These are phyloP conservation scores for Indicator indicator DNA, from an alignment of 2,113 vertebrate genomes.

Conservation along the genomic window DNA sequence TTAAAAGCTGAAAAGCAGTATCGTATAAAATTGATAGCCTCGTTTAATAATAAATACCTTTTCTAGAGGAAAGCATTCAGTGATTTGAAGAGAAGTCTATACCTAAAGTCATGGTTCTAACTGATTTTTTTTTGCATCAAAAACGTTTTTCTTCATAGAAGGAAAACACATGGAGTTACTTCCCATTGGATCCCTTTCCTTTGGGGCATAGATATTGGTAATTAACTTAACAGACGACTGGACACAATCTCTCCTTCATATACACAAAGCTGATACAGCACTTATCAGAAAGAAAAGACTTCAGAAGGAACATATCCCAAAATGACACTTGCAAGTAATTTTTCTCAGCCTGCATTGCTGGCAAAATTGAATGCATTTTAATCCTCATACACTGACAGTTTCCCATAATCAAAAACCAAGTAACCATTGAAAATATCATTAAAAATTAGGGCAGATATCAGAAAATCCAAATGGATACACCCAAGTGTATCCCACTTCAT, in stretches of 20 bases:
- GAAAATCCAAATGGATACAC: neutral
- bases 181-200: neutral
- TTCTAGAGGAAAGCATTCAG: neutral
- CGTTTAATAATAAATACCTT: neutral
- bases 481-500: neutral
- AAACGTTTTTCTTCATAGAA: neutral
- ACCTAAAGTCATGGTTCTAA: neutral
- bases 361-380: neutral
- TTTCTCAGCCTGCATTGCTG: neutral
- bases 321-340: neutral
- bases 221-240: conserved; percentile 22
- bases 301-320: neutral
- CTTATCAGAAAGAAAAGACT: neutral
- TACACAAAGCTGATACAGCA: neutral
- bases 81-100: neutral
- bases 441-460: neutral
- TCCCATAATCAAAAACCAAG: neutral
- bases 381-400: neutral
- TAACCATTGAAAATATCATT: neutral
- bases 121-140: too few species aligned
- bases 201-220: neutral
- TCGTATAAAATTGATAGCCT: neutral
- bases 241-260: neutral
- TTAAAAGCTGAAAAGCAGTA: neutral
- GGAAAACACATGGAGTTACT: neutral